Percentiles rank a stretch among this genome's conserved stretches.
Conservation (phyloP, 2,888 invertebrate genomes). For the Caenorhabditis afra region DNA sequence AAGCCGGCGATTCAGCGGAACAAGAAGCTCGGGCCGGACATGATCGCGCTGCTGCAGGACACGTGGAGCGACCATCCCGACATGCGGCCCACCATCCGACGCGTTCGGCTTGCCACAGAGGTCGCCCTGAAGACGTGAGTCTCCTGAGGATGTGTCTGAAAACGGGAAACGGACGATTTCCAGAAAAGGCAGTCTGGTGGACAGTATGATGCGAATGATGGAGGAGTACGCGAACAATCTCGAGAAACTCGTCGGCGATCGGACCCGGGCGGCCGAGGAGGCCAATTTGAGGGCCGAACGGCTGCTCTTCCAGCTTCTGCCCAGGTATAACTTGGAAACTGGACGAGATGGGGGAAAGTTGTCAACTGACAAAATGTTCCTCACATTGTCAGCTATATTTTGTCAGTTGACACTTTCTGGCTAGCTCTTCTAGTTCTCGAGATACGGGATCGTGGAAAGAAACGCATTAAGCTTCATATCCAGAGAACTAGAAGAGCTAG, state of each 20-base stretch:
- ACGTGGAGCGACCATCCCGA: constrained; percentile 70
- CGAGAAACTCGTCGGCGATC: constrained; percentile 66
- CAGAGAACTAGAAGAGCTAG: no score
- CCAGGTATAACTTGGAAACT: constrained; percentile 56
- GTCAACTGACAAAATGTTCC: no score
- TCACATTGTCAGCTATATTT: no score
- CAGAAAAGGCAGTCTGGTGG: constrained; percentile 69
- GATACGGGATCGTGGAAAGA: no score
- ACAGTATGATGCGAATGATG: constrained; percentile 73
- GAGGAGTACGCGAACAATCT: constrained; percentile 71
- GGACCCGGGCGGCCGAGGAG: constrained; percentile 67
- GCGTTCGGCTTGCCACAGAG: constrained; percentile 74
- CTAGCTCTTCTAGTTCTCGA: no score
- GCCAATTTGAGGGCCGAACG: constrained; percentile 66
- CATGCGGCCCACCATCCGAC: constrained; percentile 70
- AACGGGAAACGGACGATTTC: not conserved
- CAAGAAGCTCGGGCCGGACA: constrained; percentile 64
- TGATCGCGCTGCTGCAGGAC: constrained; percentile 68
- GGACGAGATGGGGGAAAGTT: no score
- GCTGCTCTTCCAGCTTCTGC: constrained; percentile 65
- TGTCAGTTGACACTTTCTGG: no score
- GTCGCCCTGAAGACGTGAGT: constrained; percentile 65
- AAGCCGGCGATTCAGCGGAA: constrained; percentile 63
- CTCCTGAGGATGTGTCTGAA: no score
- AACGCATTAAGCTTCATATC: no score